A percentile compares a stretch with the other conserved stretches of the same genome.
phyloP scores from a whole-genome alignment of 1,140 invertebrate species.

The Mercenaria mercenaria region DNA sequence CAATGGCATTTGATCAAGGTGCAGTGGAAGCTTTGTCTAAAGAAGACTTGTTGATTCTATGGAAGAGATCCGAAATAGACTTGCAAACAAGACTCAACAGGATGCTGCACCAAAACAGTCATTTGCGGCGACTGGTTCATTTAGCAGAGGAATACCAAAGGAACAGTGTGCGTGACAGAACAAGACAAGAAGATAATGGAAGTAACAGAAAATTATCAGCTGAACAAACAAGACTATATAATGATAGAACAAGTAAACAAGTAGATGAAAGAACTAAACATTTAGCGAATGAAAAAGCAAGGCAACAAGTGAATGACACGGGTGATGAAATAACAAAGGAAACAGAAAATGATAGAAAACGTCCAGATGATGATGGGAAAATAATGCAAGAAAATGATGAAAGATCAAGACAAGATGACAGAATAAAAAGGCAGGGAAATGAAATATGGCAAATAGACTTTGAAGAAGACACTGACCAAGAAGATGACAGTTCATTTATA shows the following conservation, averaged over 20 bases:
- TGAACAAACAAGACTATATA: not conserved
- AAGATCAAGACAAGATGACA: no score
- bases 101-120: constrained; percentile 69
- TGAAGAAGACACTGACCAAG: no score
- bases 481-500: not conserved
- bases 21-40: constrained; percentile 82
- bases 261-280: no score
- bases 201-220: not conserved
- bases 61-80: constrained; percentile 83
- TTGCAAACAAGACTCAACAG: constrained; percentile 76
- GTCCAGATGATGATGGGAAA: no score
- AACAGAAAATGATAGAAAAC: no score
- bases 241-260: no score
- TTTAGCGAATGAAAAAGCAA: no score
- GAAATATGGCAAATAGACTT: no score
- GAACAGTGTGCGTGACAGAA: not conserved
- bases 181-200: not conserved
- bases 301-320: no score
- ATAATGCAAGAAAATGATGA: no score
- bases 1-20: constrained; percentile 76
- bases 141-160: constrained; percentile 6
- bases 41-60: constrained; percentile 81
- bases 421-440: no score
- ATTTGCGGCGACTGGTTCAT: constrained; percentile 27
- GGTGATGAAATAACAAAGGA: no score